Evolutionary conservation across 2,797 vertebrate species (phyloP), one percentile per base, ranked within the genome.

Genomic region (Coregonus sp.): DNA sequence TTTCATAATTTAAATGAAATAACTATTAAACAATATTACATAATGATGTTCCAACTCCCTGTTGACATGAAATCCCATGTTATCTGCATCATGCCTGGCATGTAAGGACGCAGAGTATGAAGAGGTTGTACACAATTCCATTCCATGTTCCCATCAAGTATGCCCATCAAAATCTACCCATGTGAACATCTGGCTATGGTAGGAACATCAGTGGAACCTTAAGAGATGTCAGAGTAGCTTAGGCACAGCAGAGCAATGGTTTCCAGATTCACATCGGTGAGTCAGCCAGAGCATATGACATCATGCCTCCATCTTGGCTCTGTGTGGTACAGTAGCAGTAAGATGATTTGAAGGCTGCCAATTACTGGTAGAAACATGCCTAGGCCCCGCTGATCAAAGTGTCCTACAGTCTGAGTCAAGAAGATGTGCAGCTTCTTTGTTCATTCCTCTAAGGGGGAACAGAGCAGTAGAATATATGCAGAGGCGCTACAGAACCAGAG

Each of bases 301-400:
- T 47, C 40, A 2, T 47, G 40, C 40, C 40, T 47, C 40, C 40
- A 47, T 47, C 40, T 47, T 47, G 40, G 40, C 59, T 69, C 70
- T 73, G 67, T 67, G 66, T 31, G n/a, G 67, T 79, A 59, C 75
- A 68, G 75, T n/a, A 33, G 69, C 81, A 84, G 59, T 18, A 25
- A 25, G 59, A 20, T 16, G 78, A 86, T 86, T 65, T 29, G 37
- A 88, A 76, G 72, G 67, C 77, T 86, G 86, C 88, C 89, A 90
- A 82, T 91, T 90, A 91, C 90, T 71, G 82, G 84, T 85, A 80
- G 74, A 66, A 87, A 79, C 81, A 74, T 18, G 80, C 81, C 85
- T 70, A 80, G 25, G 25, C 25, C 25, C 25, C 79, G 73, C 81
- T 88, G 91, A 92, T 92, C 86, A 92, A 16, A 15, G 66, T 63